These are phyloP conservation scores for Pycnonotus jocosus DNA, from an alignment of 2,113 vertebrate species.

Conservation along the genomic window DNA sequence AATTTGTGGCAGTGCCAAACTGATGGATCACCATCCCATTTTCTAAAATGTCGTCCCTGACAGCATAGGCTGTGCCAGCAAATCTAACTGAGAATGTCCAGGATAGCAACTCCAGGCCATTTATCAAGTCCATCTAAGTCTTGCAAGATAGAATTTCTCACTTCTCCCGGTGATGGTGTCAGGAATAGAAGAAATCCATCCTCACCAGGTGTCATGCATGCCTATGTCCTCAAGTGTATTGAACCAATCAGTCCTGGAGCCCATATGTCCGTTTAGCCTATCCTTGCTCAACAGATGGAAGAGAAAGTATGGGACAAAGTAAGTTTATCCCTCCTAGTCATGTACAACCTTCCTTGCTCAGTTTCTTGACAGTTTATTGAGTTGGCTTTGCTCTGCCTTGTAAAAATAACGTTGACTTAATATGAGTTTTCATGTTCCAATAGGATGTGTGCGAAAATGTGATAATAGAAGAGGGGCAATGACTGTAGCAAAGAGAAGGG, in stretches of 20 bases:
- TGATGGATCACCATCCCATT: constrained; percentile 44
- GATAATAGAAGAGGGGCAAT: neutral
- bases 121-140: constrained; percentile 23
- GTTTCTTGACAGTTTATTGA: neutral
- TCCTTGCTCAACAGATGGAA: neutral
- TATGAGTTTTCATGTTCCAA: neutral
- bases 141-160: constrained; percentile 28
- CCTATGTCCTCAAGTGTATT: neutral
- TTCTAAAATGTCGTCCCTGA: constrained; percentile 36
- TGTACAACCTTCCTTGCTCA: neutral
- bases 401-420: neutral
- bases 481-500: neutral
- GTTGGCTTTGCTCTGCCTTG: neutral
- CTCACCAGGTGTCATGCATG: neutral
- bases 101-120: neutral
- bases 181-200: neutral
- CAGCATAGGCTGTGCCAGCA: neutral
- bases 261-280: neutral
- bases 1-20: constrained; percentile 37
- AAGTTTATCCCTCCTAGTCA: neutral
- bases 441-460: neutral
- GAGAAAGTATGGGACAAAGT: neutral
- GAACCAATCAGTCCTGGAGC: neutral
- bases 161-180: neutral
- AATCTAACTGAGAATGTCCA: neutral